phyloP scores from a whole-genome alignment of 2,888 invertebrate genomes.

The Drosophila falleni region DNA sequence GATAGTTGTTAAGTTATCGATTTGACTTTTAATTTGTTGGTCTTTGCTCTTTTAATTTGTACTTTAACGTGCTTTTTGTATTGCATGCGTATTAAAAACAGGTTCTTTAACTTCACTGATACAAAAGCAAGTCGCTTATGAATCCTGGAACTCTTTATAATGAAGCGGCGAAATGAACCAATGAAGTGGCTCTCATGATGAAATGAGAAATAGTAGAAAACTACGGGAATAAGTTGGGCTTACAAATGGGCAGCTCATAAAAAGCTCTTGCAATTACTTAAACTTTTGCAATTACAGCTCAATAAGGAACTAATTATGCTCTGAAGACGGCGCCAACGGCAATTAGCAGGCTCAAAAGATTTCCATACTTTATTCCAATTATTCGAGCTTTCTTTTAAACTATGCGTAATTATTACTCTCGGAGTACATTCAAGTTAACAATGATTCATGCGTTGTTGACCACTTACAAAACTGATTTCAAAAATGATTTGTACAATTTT shows the following conservation, averaged over 20 bases:
- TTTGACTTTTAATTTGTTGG: constrained; percentile 49
- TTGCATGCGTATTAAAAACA: constrained; percentile 12
- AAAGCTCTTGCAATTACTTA: constrained; percentile 53
- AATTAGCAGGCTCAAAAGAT: constrained; percentile 20
- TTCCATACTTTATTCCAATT: constrained; percentile 41
- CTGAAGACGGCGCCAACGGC: constrained; percentile 32
- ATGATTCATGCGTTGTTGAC: neutral
- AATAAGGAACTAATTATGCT: constrained; percentile 70
- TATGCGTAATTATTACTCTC: constrained; percentile 3
- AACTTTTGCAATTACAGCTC: constrained; percentile 78
- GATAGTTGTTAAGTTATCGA: constrained; percentile 17
- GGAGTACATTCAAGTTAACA: neutral
- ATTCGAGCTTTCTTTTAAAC: constrained; percentile 24
- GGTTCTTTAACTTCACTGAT: constrained; percentile 48
- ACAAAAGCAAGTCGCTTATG: constrained; percentile 48
- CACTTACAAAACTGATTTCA: too few relatives aligned
- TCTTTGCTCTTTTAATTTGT: constrained; percentile 27
- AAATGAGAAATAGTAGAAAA: neutral
- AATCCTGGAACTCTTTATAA: constrained; percentile 42
- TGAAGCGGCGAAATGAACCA: constrained; percentile 31
- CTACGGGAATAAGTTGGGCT: constrained; percentile 14
- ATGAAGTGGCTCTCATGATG: constrained; percentile 12
- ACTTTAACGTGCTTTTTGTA: constrained; percentile 7
- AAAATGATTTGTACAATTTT: neutral
- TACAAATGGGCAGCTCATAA: constrained; percentile 31